A percentile compares a stretch with the other conserved stretches of the same genome.
phyloP scores from a whole-genome alignment of 2,888 invertebrate species.

The Drosophila mimica region DNA sequence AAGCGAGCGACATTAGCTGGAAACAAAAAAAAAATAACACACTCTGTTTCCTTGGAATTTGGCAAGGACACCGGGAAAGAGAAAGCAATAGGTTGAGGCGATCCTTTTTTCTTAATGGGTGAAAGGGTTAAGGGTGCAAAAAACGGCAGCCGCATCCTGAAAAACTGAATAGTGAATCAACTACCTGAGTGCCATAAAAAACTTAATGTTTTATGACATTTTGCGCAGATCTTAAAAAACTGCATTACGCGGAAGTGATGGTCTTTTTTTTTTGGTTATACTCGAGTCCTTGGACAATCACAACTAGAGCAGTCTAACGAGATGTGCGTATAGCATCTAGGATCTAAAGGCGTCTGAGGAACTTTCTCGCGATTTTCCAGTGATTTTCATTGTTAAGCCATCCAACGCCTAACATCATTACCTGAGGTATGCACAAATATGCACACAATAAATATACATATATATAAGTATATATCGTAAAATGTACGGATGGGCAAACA shows the following conservation, averaged over 20 bases:
- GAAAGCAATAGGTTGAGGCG: conserved; percentile 14
- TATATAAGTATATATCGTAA: conserved; percentile 36
- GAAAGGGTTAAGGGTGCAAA: conserved; percentile 74
- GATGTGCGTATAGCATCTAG: conserved; percentile 13
- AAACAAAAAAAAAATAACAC: conserved; percentile 56
- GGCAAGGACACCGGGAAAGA: conserved; percentile 56
- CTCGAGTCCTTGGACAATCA: conserved; percentile 57
- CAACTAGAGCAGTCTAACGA: conserved; percentile 66
- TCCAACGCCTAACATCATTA: conserved; percentile 35
- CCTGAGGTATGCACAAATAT: conserved; percentile 48
- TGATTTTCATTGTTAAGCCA: conserved; percentile 70
- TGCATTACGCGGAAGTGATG: conserved; percentile 69
- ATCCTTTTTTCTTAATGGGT: conserved; percentile 68
- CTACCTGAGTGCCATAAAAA: conserved; percentile 57
- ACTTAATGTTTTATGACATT: conserved; percentile 68
- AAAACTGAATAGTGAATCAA: conserved; percentile 32
- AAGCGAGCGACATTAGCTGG: conserved; percentile 66
- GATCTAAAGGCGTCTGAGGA: conserved; percentile 20
- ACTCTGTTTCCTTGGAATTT: conserved; percentile 45
- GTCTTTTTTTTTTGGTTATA: not conserved
- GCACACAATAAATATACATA: not conserved
- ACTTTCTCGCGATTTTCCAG: conserved; percentile 74
- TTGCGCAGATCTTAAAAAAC: conserved; percentile 48
- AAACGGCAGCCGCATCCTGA: conserved; percentile 47
- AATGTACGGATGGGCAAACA: conserved; percentile 18